phyloP scores from a whole-genome alignment of 2,797 vertebrate species.

The Diplodus sargus region DNA sequence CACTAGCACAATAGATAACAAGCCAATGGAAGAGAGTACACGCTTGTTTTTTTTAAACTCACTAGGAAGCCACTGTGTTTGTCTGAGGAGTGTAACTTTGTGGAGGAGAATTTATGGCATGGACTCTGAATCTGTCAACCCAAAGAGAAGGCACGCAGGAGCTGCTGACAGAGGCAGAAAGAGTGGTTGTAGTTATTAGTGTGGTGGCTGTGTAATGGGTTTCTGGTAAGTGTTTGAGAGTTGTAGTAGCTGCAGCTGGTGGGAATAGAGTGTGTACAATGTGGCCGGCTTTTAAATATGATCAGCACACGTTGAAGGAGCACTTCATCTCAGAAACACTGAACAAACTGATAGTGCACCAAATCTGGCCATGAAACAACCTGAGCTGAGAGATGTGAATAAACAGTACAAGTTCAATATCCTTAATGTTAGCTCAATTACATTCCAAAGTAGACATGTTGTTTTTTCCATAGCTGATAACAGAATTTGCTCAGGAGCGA shows the following conservation, averaged over 20 bases:
- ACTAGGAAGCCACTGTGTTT: neutral
- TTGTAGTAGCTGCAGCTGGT: constrained; percentile 23
- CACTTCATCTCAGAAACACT: constrained; percentile 8
- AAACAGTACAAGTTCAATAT: neutral
- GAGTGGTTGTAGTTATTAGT: constrained; percentile 24
- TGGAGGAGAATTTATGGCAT: neutral
- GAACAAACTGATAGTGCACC: neutral
- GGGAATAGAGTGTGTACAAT: constrained; percentile 26
- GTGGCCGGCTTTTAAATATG: constrained; percentile 14
- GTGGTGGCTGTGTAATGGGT: constrained; percentile 32
- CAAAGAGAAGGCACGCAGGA: neutral
- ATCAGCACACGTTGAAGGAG: constrained; percentile 26
- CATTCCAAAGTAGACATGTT: neutral
- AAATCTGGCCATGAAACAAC: neutral
- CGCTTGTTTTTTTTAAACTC: neutral
- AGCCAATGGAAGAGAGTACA: constrained; percentile 27
- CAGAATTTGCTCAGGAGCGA: too few species aligned
- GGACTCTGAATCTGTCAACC: constrained; percentile 1
- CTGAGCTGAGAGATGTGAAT: neutral
- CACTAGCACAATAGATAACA: constrained; percentile 49
- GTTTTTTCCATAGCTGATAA: too few species aligned
- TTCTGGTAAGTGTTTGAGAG: constrained; percentile 26
- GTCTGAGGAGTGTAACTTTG: constrained; percentile 14
- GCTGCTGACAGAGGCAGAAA: constrained; percentile 40
- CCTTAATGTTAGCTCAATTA: too few species aligned